Evolutionary conservation across 2,113 vertebrate species (phyloP).

Genomic region (Ceyx margarethae): DNA sequence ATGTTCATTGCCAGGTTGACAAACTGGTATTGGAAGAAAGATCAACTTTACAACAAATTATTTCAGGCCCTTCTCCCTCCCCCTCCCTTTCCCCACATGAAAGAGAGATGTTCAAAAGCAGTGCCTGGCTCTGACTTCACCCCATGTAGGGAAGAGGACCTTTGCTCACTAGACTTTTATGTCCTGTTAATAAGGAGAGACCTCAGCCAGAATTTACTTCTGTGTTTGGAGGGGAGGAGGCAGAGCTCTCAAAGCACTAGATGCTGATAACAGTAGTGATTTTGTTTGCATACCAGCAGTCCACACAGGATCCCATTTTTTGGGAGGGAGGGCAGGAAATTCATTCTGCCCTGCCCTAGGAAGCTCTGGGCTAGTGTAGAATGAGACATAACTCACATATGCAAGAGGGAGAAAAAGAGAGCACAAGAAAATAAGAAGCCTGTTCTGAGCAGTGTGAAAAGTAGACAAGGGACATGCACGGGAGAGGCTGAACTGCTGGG

Average conservation of each 20-base stretch:
- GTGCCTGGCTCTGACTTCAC: background rate
- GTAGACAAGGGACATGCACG: background rate
- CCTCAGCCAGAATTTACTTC: background rate
- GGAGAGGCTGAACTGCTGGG: background rate
- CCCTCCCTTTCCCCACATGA: background rate
- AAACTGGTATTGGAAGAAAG: slow-evolving; percentile 50
- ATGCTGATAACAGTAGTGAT: background rate
- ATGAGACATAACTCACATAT: background rate
- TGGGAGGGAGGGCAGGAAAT: background rate
- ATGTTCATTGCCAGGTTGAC: slow-evolving; percentile 69
- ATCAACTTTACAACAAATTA: background rate
- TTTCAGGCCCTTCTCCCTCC: background rate
- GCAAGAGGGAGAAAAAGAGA: background rate
- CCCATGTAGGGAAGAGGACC: background rate
- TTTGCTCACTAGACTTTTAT: background rate
- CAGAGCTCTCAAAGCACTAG: background rate
- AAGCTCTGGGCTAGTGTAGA: background rate
- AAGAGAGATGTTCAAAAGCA: background rate
- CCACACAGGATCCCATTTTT: background rate
- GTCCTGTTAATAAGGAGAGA: background rate
- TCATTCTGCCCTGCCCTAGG: background rate
- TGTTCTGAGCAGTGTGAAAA: background rate
- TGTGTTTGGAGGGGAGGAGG: background rate
- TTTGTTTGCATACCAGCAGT: background rate
- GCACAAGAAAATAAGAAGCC: background rate